Conservation (phyloP, 2,113 vertebrate species). For the Erpornis zantholeuca region DNA sequence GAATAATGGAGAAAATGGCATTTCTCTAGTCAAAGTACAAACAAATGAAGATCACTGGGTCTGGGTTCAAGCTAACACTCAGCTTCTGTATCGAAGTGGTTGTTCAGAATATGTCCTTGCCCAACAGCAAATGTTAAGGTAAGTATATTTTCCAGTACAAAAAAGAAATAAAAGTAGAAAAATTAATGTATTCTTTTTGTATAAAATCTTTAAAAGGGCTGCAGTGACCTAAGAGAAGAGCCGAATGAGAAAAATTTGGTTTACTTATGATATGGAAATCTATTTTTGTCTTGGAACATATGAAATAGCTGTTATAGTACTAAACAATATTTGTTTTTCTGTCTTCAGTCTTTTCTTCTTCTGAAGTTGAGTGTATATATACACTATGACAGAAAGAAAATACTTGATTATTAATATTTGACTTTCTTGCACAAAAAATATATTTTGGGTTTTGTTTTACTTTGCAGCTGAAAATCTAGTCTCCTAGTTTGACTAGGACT, state of each 20-base stretch:
- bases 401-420: not conserved
- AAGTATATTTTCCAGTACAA: slow-evolving; percentile 41
- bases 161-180: not conserved
- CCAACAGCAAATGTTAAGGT: slow-evolving; percentile 65
- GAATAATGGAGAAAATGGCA: slow-evolving; percentile 67
- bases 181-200: not conserved
- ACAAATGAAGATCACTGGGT: slow-evolving; percentile 72
- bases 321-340: not conserved
- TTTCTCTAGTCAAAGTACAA: slow-evolving; percentile 67
- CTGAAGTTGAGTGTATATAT: not conserved
- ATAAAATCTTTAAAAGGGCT: not conserved
- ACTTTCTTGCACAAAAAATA: not conserved
- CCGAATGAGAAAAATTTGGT: not conserved
- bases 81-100: slow-evolving; percentile 67
- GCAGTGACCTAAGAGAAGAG: not conserved
- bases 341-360: not conserved
- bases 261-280: not conserved
- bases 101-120: slow-evolving; percentile 62
- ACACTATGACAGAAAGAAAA: not conserved
- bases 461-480: not conserved
- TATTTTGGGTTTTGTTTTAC: not conserved
- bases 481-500: too few species aligned
- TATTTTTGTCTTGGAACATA: not conserved
- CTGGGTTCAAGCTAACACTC: slow-evolving; percentile 68
- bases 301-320: not conserved